Percentiles rank a stretch among this genome's conserved stretches.
These are phyloP conservation scores for Craseonycteris thonglongyai DNA, from an alignment of 2,113 vertebrate species.

Conservation along the genomic window DNA sequence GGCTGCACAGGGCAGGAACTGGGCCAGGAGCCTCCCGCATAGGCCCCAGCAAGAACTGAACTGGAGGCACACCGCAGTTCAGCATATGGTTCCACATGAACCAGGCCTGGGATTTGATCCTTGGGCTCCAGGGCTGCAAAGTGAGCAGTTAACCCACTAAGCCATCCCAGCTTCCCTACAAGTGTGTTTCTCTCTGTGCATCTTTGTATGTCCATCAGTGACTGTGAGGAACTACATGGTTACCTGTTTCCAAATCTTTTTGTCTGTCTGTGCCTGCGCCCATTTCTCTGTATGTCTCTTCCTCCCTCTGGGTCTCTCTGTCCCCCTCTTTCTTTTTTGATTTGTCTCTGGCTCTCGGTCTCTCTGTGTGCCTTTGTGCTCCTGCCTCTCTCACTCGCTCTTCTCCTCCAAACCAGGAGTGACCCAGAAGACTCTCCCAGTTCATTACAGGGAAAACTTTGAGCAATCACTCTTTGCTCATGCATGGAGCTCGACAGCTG, in stretches of 20 bases:
- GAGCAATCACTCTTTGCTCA: background rate
- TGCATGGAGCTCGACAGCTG: slow-evolving; percentile 39
- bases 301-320: background rate
- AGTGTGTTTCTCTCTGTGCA: background rate
- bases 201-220: background rate
- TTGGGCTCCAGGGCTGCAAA: no score
- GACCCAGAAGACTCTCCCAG: background rate
- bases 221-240: background rate
- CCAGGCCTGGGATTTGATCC: no score
- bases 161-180: no score
- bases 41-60: no score
- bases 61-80: no score
- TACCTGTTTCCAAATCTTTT: background rate
- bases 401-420: background rate
- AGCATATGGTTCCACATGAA: no score
- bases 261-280: background rate
- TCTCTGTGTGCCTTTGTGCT: background rate
- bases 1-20: no score
- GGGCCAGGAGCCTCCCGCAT: no score
- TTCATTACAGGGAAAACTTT: slow-evolving; percentile 22
- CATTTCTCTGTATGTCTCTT: background rate
- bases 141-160: no score
- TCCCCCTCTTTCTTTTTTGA: background rate
- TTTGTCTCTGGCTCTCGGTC: background rate
- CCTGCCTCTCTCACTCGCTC: background rate